phyloP scores from a whole-genome alignment of 2,113 vertebrate species.

The Nycticebus coucang region DNA sequence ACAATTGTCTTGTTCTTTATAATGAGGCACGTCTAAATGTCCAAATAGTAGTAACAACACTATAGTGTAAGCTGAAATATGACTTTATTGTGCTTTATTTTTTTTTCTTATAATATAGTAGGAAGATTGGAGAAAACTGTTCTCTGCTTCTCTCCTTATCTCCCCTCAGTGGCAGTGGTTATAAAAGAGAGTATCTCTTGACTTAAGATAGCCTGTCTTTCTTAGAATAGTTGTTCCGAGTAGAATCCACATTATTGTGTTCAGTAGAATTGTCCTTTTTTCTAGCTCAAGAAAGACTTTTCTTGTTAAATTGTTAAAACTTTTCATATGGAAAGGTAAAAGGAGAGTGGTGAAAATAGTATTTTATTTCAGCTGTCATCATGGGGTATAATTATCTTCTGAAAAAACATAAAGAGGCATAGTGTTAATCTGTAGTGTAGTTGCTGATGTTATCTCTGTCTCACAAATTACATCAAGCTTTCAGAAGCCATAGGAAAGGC shows the following conservation, averaged over 20 bases:
- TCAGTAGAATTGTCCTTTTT: conserved; percentile 4
- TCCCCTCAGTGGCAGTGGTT: neutral
- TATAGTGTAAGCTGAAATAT: neutral
- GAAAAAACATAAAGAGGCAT: neutral
- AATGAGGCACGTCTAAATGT: neutral
- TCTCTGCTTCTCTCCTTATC: neutral
- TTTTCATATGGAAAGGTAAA: neutral
- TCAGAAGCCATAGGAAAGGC: neutral
- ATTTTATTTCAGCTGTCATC: neutral
- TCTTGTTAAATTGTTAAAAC: neutral
- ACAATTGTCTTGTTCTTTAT: neutral
- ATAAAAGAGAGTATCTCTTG: neutral
- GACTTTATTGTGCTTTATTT: neutral
- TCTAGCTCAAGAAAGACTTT: neutral
- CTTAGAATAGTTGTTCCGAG: neutral
- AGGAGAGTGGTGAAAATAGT: neutral
- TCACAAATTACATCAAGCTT: conserved; percentile 3
- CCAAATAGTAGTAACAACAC: neutral
- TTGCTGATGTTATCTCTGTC: conserved; percentile 11
- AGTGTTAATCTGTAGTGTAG: neutral
- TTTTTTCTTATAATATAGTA: neutral
- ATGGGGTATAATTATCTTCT: neutral
- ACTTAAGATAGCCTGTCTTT: neutral
- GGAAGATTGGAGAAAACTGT: neutral
- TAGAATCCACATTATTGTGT: neutral